A percentile compares a stretch with the other conserved stretches of the same genome.
phyloP scores from a whole-genome alignment of 2,888 invertebrate species.

The Mythimna impura region DNA sequence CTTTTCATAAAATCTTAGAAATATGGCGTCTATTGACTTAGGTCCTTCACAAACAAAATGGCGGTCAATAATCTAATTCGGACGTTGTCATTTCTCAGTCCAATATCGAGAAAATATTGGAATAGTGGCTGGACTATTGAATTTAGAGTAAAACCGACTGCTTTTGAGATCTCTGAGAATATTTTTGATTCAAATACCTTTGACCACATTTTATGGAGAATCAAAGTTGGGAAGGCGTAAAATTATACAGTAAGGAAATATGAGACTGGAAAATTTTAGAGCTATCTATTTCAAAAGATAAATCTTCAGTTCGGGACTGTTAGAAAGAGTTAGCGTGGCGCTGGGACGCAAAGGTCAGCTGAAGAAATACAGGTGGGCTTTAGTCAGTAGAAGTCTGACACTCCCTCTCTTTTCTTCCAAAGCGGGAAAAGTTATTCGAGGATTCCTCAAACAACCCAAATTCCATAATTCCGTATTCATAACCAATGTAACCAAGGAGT shows the following conservation, averaged over 20 bases:
- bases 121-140: slow-evolving; percentile 5
- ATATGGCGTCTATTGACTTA: slow-evolving; percentile 46
- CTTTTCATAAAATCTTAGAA: slow-evolving; percentile 45
- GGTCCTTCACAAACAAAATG: slow-evolving; percentile 35
- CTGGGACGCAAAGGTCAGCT: too few species aligned
- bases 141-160: slow-evolving; percentile 2
- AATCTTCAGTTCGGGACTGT: too few species aligned
- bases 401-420: too few species aligned
- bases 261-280: background rate
- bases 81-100: slow-evolving; percentile 23
- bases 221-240: background rate
- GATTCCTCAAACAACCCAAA: too few species aligned
- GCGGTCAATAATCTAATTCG: slow-evolving; percentile 42
- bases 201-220: background rate
- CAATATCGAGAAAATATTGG: background rate
- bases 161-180: background rate
- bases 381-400: too few species aligned
- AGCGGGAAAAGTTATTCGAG: too few species aligned
- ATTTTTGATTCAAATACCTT: background rate
- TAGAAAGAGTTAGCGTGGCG: too few species aligned
- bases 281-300: too few species aligned
- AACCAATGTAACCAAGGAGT: too few species aligned
- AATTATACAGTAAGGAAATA: background rate
- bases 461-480: too few species aligned
- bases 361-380: too few species aligned